phyloP scores from a whole-genome alignment of 2,113 vertebrate genomes.

The Eurystomus gularis region DNA sequence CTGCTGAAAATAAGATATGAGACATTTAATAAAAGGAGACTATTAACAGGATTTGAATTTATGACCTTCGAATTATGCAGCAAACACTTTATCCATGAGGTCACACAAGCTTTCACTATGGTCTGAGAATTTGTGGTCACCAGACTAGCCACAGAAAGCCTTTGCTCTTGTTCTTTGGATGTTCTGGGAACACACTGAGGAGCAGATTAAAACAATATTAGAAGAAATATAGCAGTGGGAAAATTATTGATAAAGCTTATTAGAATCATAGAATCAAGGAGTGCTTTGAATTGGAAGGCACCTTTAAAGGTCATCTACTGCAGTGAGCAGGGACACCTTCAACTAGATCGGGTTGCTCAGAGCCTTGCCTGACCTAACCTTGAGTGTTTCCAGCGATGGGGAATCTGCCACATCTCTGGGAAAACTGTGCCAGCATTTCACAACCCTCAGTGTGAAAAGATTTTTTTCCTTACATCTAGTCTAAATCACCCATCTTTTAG shows the following conservation, averaged over 20 bases:
- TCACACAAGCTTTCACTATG: background rate
- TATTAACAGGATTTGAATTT: slow-evolving; percentile 59
- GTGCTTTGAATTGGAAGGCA: background rate
- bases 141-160: background rate
- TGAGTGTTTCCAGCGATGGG: background rate
- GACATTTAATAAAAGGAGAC: slow-evolving; percentile 40
- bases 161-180: background rate
- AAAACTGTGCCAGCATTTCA: background rate
- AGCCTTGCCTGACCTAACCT: background rate
- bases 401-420: background rate
- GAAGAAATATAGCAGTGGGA: background rate
- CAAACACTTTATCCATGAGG: slow-evolving; percentile 37
- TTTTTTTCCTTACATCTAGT: background rate
- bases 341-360: background rate
- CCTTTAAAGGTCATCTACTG: background rate
- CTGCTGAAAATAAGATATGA: slow-evolving; percentile 42
- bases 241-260: background rate
- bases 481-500: background rate
- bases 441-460: background rate
- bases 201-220: background rate
- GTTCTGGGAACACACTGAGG: background rate
- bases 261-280: background rate
- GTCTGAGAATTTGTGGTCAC: slow-evolving; percentile 16
- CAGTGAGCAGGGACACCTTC: background rate
- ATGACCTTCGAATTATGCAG: slow-evolving; percentile 33